These are phyloP conservation scores for Dryomyza anilis DNA, from an alignment of 2,888 invertebrate genomes.

Conservation along the genomic window DNA sequence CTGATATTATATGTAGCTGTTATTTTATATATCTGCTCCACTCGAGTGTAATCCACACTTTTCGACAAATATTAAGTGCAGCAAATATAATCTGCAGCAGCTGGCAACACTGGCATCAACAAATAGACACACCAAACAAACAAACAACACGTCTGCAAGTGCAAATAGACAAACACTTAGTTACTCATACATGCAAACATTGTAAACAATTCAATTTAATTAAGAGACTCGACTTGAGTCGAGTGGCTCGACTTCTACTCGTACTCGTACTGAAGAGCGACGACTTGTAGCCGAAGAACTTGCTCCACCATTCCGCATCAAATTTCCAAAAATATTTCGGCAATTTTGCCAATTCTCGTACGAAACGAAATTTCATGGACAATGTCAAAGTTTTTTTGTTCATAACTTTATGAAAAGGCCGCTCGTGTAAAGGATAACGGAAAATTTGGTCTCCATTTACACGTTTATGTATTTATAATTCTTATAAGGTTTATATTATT, in stretches of 20 bases:
- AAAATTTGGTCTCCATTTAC: too few relatives aligned
- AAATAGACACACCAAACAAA: not conserved
- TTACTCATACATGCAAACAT: not conserved
- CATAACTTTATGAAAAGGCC: too few relatives aligned
- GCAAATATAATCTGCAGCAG: conserved; percentile 3
- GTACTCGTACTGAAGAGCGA: too few relatives aligned
- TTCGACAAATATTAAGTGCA: conserved; percentile 21
- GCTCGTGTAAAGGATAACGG: too few relatives aligned
- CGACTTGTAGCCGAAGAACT: too few relatives aligned
- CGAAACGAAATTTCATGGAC: not conserved
- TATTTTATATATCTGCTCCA: not conserved
- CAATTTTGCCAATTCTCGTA: too few relatives aligned
- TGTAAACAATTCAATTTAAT: conserved; percentile 31
- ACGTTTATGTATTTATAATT: too few relatives aligned
- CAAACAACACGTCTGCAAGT: not conserved
- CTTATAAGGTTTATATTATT: too few relatives aligned
- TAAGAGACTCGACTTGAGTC: conserved; percentile 15
- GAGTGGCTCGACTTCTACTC: not conserved
- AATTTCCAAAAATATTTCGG: not conserved
- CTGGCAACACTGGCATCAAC: not conserved
- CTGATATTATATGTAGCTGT: too few relatives aligned
- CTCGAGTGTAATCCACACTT: conserved; percentile 22
- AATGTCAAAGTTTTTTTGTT: not conserved
- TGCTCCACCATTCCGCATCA: too few relatives aligned
- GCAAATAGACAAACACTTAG: not conserved